Percentiles rank a stretch among this genome's conserved stretches.
These are phyloP conservation scores for Carcinoscorpius rotundicauda DNA, from an alignment of 1,140 invertebrate genomes.

Conservation along the genomic window DNA sequence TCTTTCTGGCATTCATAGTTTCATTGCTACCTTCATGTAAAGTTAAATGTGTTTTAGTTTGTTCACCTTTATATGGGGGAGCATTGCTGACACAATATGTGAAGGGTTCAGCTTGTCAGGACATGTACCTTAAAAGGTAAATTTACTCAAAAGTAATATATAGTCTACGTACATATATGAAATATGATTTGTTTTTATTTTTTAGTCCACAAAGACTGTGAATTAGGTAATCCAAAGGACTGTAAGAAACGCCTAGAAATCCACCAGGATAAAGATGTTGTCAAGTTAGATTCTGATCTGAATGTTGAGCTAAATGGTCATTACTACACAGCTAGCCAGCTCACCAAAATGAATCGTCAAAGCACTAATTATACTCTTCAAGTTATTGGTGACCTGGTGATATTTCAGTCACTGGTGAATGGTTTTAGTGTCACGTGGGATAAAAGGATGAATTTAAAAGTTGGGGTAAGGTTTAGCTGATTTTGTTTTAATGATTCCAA, in stretches of 20 bases:
- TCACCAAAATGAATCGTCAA: constrained; percentile 42
- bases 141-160: constrained; percentile 12
- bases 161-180: constrained; percentile 16
- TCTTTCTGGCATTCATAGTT: no score
- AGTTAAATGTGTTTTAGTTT: no score
- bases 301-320: constrained; percentile 11
- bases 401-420: constrained; percentile 51
- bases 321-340: constrained; percentile 10
- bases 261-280: constrained; percentile 1
- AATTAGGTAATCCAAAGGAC: background rate
- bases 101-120: no score
- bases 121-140: background rate
- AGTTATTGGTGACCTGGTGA: constrained; percentile 49
- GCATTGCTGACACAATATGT: no score
- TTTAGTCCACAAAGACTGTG: constrained; percentile 52
- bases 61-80: no score
- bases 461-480: constrained; percentile 41
- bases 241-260: constrained; percentile 14
- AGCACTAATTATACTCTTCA: constrained; percentile 49
- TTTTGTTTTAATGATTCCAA: no score
- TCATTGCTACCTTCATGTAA: no score
- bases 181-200: constrained; percentile 15
- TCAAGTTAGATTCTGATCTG: constrained; percentile 12
- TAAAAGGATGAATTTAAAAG: constrained; percentile 50
- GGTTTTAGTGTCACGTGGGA: constrained; percentile 59